A percentile compares a stretch with the other conserved stretches of the same genome.
phyloP scores from a whole-genome alignment of 1,140 invertebrate genomes.

The Microvelia longipes region DNA sequence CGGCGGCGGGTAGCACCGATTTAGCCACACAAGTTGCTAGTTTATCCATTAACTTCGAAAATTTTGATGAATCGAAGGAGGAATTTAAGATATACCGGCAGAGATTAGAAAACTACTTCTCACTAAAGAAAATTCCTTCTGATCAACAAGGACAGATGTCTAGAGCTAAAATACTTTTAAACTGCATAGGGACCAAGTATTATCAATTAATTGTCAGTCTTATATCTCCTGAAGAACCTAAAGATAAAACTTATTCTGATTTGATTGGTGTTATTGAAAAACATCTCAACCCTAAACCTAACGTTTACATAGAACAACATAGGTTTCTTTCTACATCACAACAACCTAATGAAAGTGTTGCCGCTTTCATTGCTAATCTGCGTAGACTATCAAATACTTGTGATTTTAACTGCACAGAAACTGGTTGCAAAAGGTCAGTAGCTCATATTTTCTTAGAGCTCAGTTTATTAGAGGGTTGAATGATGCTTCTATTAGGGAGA shows the following conservation, averaged over 20 bases:
- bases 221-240: neutral
- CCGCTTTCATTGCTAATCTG: neutral
- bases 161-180: neutral
- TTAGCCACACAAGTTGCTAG: neutral
- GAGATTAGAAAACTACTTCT: neutral
- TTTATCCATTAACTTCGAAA: neutral
- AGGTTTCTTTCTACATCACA: neutral
- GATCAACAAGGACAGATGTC: neutral
- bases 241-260: neutral
- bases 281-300: neutral
- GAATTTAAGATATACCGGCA: neutral
- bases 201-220: neutral
- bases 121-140: neutral
- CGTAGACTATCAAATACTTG: neutral
- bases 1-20: neutral
- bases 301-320: neutral
- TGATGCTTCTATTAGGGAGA: neutral
- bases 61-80: neutral
- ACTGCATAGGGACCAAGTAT: neutral
- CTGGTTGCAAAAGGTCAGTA: neutral
- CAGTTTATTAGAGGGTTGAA: neutral
- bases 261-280: neutral
- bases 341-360: neutral
- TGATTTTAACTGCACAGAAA: neutral
- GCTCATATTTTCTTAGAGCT: neutral